Conservation (phyloP, 1,140 invertebrate genomes). For the Sycobia sp. region DNA sequence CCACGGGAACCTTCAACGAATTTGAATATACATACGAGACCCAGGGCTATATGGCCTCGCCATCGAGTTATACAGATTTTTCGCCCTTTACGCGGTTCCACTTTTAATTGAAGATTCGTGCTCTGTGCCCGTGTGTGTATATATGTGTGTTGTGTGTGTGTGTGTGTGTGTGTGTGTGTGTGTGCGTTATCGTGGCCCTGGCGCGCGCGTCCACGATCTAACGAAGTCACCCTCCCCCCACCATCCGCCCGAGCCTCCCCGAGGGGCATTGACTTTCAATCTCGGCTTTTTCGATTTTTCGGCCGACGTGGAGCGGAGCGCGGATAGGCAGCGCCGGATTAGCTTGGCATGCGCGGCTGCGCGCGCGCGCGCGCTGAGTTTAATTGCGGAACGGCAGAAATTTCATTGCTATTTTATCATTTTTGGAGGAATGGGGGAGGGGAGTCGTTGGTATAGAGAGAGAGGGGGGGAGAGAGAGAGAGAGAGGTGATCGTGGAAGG, state of each 20-base stretch:
- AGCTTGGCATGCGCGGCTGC: neutral
- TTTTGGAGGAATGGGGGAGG: too few relatives aligned
- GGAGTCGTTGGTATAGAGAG: too few relatives aligned
- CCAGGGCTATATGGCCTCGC: too few relatives aligned
- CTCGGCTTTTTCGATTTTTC: constrained; percentile 31
- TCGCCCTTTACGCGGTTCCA: constrained; percentile 9
- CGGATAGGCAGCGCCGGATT: neutral
- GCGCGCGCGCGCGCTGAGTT: constrained; percentile 5
- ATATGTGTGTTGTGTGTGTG: too few relatives aligned
- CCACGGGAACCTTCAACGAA: constrained; percentile 26
- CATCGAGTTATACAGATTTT: constrained; percentile 15
- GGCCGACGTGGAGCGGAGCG: too few relatives aligned
- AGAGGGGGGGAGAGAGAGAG: too few relatives aligned
- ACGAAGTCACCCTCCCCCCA: constrained; percentile 27
- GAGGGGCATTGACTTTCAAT: constrained; percentile 32
- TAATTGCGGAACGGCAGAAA: constrained; percentile 31
- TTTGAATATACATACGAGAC: constrained; percentile 30
- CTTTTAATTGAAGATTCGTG: constrained; percentile 31
- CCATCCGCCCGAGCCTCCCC: too few relatives aligned
- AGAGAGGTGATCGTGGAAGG: too few relatives aligned
- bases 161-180: too few relatives aligned
- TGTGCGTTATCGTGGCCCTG: too few relatives aligned
- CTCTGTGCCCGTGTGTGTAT: too few relatives aligned
- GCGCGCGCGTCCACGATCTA: neutral
- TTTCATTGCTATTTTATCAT: constrained; percentile 28